phyloP scores from a whole-genome alignment of 2,797 vertebrate species.

The Arrhamphus sclerolepis region DNA sequence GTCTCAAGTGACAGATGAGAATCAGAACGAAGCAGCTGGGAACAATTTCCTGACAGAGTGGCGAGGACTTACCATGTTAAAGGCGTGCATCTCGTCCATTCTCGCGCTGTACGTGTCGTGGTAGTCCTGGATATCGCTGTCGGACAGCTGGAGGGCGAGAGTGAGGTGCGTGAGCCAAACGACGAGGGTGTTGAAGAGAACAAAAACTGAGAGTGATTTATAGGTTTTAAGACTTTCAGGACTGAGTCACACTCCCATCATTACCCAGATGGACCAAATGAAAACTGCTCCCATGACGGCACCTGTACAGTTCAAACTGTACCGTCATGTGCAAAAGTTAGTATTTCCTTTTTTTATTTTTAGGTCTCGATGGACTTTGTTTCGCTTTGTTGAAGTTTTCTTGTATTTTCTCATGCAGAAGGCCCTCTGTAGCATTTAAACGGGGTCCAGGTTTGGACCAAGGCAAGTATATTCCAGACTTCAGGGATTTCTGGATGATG shows the following conservation, averaged over 20 bases:
- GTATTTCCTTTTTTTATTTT: too few species aligned
- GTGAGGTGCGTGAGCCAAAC: not conserved
- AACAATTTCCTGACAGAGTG: not conserved
- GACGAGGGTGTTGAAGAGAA: not conserved
- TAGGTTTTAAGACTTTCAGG: constrained; percentile 16
- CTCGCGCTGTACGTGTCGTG: constrained; percentile 84
- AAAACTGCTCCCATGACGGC: not conserved
- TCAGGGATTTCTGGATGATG: too few species aligned
- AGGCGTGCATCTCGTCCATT: constrained; percentile 90
- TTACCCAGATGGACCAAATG: constrained; percentile 7
- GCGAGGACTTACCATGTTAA: constrained; percentile 89
- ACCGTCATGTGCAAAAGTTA: too few species aligned
- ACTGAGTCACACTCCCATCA: constrained; percentile 1
- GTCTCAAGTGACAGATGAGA: constrained; percentile 1
- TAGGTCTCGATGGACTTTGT: too few species aligned
- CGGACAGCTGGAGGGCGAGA: constrained; percentile 83
- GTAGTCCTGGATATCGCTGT: constrained; percentile 86
- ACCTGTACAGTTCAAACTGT: too few species aligned
- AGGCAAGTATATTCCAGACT: too few species aligned
- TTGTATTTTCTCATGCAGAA: too few species aligned
- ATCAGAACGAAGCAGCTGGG: not conserved
- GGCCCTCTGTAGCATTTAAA: too few species aligned
- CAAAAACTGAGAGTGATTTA: not conserved
- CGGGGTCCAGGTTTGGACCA: too few species aligned
- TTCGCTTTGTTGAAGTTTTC: too few species aligned